A percentile compares a stretch with the other conserved stretches of the same genome.
Conservation (phyloP, 2,888 invertebrate species). For the Dicycla oo region DNA sequence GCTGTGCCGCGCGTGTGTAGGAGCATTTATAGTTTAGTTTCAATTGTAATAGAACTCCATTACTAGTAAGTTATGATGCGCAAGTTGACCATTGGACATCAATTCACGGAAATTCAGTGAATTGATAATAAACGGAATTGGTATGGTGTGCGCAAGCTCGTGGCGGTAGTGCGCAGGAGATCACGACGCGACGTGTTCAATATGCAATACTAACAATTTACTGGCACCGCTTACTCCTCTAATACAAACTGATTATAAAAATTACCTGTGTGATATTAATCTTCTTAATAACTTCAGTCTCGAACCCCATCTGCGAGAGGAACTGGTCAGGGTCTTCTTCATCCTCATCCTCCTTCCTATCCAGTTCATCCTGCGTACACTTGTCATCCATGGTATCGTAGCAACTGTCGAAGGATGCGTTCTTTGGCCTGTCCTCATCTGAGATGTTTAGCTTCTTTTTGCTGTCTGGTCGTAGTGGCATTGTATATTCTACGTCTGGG, state of each 20-base stretch:
- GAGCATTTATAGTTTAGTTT: not conserved
- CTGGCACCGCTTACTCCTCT: no score
- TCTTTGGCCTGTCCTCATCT: conserved; percentile 90
- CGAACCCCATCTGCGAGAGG: conserved; percentile 96
- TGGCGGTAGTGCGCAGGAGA: not conserved
- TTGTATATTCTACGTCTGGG: conserved; percentile 95
- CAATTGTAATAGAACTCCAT: not conserved
- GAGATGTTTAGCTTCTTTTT: conserved; percentile 86
- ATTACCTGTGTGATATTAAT: conserved; percentile 93
- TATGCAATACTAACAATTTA: not conserved
- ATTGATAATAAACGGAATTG: not conserved
- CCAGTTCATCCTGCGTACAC: conserved; percentile 60
- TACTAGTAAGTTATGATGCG: not conserved
- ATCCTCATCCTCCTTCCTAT: conserved; percentile 68
- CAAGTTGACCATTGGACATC: not conserved
- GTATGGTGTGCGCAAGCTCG: no score
- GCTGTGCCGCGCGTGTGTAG: no score
- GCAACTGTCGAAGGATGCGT: conserved; percentile 85
- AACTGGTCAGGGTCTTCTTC: conserved; percentile 93
- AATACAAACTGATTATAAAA: not conserved
- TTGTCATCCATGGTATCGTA: conserved; percentile 86
- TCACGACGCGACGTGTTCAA: not conserved
- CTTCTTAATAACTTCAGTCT: conserved; percentile 94
- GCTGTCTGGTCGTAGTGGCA: conserved; percentile 92
- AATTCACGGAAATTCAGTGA: not conserved